phyloP scores from a whole-genome alignment of 2,888 invertebrate species.

The Catocala fraxini region DNA sequence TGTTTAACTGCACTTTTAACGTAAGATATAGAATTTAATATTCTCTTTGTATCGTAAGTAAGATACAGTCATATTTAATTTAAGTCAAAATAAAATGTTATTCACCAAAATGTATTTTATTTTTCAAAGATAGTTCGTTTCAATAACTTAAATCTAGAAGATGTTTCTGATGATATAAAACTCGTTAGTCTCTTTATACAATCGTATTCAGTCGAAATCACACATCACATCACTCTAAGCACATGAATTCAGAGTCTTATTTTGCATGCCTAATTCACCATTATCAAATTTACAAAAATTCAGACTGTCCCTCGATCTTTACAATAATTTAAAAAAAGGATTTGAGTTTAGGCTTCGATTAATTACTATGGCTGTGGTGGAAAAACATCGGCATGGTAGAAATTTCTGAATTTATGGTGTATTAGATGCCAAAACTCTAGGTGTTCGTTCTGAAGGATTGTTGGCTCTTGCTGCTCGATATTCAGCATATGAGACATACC shows the following conservation, averaged over 20 bases:
- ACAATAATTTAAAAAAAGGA: no score
- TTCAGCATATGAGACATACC: conserved; percentile 95
- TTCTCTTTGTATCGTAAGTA: no score
- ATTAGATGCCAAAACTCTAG: conserved; percentile 63
- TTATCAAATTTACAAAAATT: no score
- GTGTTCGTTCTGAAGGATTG: conserved; percentile 62
- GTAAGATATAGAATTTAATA: no score
- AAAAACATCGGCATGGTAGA: no score
- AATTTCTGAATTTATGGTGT: conserved; percentile 22
- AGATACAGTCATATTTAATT: conserved; percentile 28
- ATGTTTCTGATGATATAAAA: conserved; percentile 1
- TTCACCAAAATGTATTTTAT: conserved; percentile 24
- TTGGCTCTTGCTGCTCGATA: conserved; percentile 74
- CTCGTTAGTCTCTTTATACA: conserved; percentile 6
- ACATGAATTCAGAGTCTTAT: no score
- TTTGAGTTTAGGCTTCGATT: no score
- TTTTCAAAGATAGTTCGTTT: conserved; percentile 5
- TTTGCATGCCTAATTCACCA: no score
- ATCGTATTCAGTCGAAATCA: neutral
- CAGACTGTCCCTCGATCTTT: no score
- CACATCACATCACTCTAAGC: no score
- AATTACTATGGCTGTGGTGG: no score
- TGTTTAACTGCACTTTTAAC: no score
- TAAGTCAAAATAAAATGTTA: conserved; percentile 13
- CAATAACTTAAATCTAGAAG: conserved; percentile 4